Base-by-base conservation (phyloP, 2,797 vertebrate genomes). In the Muscicapa striata region DNA sequence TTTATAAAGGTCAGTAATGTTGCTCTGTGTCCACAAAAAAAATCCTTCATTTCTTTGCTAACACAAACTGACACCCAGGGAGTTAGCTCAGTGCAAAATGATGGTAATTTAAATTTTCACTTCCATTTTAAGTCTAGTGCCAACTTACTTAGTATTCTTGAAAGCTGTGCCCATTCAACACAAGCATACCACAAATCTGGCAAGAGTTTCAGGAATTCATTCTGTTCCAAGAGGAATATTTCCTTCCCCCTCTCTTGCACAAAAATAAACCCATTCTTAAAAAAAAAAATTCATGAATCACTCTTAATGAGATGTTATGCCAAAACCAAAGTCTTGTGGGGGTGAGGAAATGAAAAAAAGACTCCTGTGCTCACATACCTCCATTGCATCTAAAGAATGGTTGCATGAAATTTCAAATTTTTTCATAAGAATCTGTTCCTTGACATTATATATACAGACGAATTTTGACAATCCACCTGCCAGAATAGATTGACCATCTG, bases 351-450 rank as follows among this genome's bases (percentile, higher is more conserved):
- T 10, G 3, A 68, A 61, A 80, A 74, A 61, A 48, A 4, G 6
- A 70, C 13, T 67, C 15, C 34, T 38, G 20, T 17, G 20, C 17
- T 76, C 73, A 95, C 95, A 3, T 96, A 99, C 99, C 99, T 99
- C 99, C 99, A 99, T 99, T 94, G 98, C 99, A 3, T 99, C 99
- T 75, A 99, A 98, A 11, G 99, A 99, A 86, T 98, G 95, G 97
- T 99, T 99, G 97, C 98, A 99, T 22, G 99, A 99, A 91, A 99
- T 99, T 97, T 99, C 99, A 75, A 99, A 99, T 97, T 99, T 99
- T 98, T 99, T 99, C 97, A 98, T 96, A 62, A 99, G 98, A 94
- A 99, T 98, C 97, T 99, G 99, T 95, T 99, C 99, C 43, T 96
- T 97, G 76, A 99, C 69, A 5, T 99, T 98, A 97, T 99, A 99